phyloP scores from a whole-genome alignment of 2,888 invertebrate genomes.

The Cataglyphis rosenhaueri region DNA sequence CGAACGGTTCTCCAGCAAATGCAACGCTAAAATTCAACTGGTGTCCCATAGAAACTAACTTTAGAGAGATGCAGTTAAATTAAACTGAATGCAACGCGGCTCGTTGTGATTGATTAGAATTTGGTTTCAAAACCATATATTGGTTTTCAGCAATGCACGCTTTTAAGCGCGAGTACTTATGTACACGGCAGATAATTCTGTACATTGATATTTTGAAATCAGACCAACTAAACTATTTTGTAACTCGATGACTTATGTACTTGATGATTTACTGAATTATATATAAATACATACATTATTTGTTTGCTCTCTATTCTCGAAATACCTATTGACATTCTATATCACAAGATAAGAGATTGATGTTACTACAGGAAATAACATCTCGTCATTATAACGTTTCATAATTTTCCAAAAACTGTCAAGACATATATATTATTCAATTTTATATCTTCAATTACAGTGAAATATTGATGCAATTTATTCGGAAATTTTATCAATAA shows the following conservation, averaged over 20 bases:
- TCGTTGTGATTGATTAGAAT: constrained; percentile 68
- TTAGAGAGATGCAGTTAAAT: constrained; percentile 58
- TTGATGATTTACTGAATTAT: background rate
- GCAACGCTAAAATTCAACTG: constrained; percentile 46
- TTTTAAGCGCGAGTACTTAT: constrained; percentile 27
- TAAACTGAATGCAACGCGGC: constrained; percentile 52
- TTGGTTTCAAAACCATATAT: constrained; percentile 37
- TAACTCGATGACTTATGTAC: background rate
- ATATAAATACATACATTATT: background rate
- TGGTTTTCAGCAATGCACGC: background rate
- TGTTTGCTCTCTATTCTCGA: constrained; percentile 1
- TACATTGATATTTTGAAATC: constrained; percentile 25
- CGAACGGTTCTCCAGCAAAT: constrained; percentile 23
- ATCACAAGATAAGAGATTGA: constrained; percentile 3
- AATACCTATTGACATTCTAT: background rate
- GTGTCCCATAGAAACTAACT: constrained; percentile 67
- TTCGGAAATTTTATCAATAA: background rate
- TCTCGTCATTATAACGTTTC: background rate
- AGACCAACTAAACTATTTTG: background rate
- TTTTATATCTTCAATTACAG: background rate
- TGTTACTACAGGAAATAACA: background rate
- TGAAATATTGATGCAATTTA: background rate
- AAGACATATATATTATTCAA: background rate
- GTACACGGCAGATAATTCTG: background rate
- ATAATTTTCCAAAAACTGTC: background rate